Conservation (phyloP, 2,888 invertebrate species). For the Tortricodes alternella region DNA sequence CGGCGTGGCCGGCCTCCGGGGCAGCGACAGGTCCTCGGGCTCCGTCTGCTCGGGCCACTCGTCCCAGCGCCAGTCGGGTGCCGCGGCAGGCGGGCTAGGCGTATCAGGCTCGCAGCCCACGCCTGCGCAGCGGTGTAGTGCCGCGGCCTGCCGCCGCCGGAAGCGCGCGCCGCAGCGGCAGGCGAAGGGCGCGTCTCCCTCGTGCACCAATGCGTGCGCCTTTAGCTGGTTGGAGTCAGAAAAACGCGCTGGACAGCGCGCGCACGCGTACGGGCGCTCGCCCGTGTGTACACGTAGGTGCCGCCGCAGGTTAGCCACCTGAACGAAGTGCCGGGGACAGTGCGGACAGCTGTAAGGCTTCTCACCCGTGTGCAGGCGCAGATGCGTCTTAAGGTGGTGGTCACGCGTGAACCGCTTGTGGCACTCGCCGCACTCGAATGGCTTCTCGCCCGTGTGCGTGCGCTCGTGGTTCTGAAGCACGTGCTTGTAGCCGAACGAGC, state of each 20-base stretch:
- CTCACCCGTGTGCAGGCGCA: conserved; percentile 95
- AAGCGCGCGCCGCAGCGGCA: conserved; percentile 92
- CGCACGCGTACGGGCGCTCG: conserved; percentile 94
- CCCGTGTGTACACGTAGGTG: conserved; percentile 96
- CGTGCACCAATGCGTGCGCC: conserved; percentile 94
- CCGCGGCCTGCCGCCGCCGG: conserved; percentile 93
- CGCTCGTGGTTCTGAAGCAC: conserved; percentile 97
- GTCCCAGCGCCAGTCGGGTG: conserved; percentile 75
- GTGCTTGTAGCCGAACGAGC: conserved; percentile 96
- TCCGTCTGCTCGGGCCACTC: conserved; percentile 92
- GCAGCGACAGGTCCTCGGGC: conserved; percentile 94
- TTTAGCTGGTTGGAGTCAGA: conserved; percentile 96
- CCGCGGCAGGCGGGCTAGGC: conserved; percentile 74
- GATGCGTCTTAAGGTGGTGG: conserved; percentile 96
- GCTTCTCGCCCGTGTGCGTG: conserved; percentile 97
- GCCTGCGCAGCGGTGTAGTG: conserved; percentile 90
- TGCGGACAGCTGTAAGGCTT: conserved; percentile 96
- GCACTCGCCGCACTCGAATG: conserved; percentile 95
- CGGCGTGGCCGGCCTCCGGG: conserved; percentile 75
- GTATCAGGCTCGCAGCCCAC: conserved; percentile 66
- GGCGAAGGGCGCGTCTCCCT: conserved; percentile 94
- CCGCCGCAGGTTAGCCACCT: conserved; percentile 94
- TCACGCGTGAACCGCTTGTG: conserved; percentile 96
- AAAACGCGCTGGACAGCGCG: conserved; percentile 92
- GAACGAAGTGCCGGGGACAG: conserved; percentile 96